These are phyloP conservation scores for Drosophila repletoides DNA, from an alignment of 1,140 invertebrate species.

Conservation along the genomic window DNA sequence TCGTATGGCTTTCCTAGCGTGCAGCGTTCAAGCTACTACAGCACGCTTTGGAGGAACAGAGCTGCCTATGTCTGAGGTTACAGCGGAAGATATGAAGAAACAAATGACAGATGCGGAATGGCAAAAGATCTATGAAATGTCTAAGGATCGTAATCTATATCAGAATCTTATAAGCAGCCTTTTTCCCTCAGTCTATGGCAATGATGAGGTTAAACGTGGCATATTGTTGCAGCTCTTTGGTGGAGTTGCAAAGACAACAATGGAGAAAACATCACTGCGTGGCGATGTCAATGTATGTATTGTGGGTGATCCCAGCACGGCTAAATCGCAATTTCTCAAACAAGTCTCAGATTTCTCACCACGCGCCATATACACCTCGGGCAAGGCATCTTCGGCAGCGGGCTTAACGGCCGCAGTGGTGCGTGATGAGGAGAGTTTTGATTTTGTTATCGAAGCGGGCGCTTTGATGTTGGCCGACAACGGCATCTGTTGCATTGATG, in stretches of 20 bases:
- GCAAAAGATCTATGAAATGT: slow-evolving; percentile 99
- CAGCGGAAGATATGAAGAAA: slow-evolving; percentile 95
- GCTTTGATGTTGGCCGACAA: slow-evolving; percentile 99
- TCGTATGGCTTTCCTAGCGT: slow-evolving; percentile 96
- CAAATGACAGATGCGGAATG: slow-evolving; percentile 98
- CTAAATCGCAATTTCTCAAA: slow-evolving; percentile 98
- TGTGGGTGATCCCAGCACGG: slow-evolving; percentile 99
- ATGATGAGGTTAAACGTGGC: slow-evolving; percentile 98
- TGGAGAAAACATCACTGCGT: slow-evolving; percentile 92
- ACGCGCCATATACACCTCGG: slow-evolving; percentile 98
- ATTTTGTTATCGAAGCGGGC: slow-evolving; percentile 99
- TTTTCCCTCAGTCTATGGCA: slow-evolving; percentile 99
- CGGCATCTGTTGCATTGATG: slow-evolving; percentile 99
- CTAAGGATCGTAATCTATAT: slow-evolving; percentile 95
- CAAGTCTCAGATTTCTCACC: slow-evolving; percentile 98
- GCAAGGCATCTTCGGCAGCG: slow-evolving; percentile 98
- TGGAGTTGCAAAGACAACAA: slow-evolving; percentile 97
- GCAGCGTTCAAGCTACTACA: slow-evolving; percentile 93
- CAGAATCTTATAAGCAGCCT: slow-evolving; percentile 95
- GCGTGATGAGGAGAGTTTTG: slow-evolving; percentile 97
- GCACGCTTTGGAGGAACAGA: slow-evolving; percentile 92
- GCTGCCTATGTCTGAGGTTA: slow-evolving; percentile 90
- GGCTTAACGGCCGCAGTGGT: slow-evolving; percentile 99
- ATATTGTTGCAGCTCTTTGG: slow-evolving; percentile 98
- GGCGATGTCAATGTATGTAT: slow-evolving; percentile 99